A percentile compares a stretch with the other conserved stretches of the same genome.
Evolutionary conservation across 2,797 vertebrate genomes (phyloP).

Genomic region (Hafferia zeledoni): DNA sequence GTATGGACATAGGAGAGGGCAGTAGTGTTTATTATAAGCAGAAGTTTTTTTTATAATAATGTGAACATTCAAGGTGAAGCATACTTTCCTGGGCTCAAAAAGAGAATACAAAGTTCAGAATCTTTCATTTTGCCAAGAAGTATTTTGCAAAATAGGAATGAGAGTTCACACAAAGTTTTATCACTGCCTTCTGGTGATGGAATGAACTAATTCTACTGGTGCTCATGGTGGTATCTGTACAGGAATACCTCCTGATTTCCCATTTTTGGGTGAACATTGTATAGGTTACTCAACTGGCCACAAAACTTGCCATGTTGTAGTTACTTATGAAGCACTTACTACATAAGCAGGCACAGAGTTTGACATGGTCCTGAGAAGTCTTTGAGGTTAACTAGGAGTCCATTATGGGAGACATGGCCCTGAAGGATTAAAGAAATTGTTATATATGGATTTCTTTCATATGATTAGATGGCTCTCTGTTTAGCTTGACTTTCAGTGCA

Average conservation of each 20-base stretch:
- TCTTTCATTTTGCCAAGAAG: neutral
- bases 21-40: neutral
- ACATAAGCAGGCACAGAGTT: neutral
- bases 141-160: neutral
- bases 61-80: neutral
- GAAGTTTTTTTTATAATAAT: neutral
- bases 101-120: neutral
- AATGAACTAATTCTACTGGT: neutral
- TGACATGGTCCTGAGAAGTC: no score
- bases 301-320: neutral
- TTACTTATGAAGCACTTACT: neutral
- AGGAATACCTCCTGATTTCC: neutral
- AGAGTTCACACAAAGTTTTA: neutral
- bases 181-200: neutral
- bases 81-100: neutral
- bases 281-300: neutral
- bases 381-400: neutral
- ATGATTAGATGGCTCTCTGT: rapidly evolving
- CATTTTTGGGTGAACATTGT: neutral
- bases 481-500: neutral
- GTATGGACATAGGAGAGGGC: neutral
- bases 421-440: neutral
- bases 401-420: neutral
- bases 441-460: neutral
- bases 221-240: neutral